These are phyloP conservation scores for Priocnemis perturbator DNA, from an alignment of 2,888 invertebrate genomes.

Conservation along the genomic window DNA sequence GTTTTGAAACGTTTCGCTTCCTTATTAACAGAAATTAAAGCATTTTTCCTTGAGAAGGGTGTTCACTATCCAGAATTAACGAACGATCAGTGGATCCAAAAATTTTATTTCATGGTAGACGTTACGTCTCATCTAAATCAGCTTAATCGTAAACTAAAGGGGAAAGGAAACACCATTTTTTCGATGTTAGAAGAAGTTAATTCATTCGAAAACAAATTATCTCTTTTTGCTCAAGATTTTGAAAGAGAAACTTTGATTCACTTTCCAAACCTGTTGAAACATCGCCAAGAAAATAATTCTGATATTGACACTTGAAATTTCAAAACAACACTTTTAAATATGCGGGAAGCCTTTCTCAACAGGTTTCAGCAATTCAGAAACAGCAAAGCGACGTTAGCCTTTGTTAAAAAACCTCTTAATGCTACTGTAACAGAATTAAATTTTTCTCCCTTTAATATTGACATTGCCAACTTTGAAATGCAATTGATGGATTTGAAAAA, in stretches of 20 bases:
- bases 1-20: constrained; percentile 40
- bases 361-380: constrained; percentile 60
- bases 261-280: too few relatives aligned
- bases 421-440: too few relatives aligned
- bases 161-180: constrained; percentile 57
- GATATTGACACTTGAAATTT: constrained; percentile 43
- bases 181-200: constrained; percentile 52
- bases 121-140: constrained; percentile 62
- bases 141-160: constrained; percentile 62
- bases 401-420: too few relatives aligned
- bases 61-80: constrained; percentile 61
- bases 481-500: too few relatives aligned
- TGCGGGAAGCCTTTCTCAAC: constrained; percentile 54
- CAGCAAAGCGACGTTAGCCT: too few relatives aligned
- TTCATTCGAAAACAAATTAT: constrained; percentile 52
- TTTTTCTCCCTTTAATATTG: too few relatives aligned
- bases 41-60: constrained; percentile 61
- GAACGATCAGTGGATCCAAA: constrained; percentile 59
- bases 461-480: too few relatives aligned
- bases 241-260: constrained; percentile 41
- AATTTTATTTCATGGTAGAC: constrained; percentile 62
- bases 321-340: constrained; percentile 49
- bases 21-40: constrained; percentile 54
- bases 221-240: constrained; percentile 50
- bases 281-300: constrained; percentile 42